Conservation (phyloP, 2,888 invertebrate species). For the Philereme transversata region DNA sequence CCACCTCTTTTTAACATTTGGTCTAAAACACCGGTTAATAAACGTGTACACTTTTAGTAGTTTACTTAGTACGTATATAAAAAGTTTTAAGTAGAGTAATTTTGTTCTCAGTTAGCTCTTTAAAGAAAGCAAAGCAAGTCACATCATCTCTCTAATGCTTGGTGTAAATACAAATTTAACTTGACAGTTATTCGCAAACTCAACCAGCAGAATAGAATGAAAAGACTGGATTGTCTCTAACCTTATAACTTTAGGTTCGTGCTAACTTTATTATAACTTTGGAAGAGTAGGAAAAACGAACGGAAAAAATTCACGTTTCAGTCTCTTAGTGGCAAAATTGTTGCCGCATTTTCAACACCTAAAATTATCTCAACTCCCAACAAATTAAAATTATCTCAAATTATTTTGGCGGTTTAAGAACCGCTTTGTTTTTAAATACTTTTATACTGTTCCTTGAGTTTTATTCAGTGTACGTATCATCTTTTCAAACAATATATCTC, state of each 20-base stretch:
- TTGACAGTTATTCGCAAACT: conserved; percentile 37
- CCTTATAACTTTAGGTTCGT: conserved; percentile 48
- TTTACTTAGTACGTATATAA: too few relatives aligned
- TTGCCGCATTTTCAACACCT: conserved; percentile 30
- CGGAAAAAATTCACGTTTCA: conserved; percentile 33
- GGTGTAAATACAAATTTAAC: conserved; percentile 26
- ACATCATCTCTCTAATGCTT: not conserved
- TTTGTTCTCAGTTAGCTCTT: too few relatives aligned
- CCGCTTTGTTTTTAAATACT: too few relatives aligned
- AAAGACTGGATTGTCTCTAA: conserved; percentile 41
- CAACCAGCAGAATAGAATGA: conserved; percentile 41
- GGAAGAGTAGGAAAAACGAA: conserved; percentile 40
- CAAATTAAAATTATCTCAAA: too few relatives aligned
- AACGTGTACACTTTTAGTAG: too few relatives aligned
- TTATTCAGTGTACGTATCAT: too few relatives aligned
- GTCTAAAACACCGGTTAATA: too few relatives aligned
- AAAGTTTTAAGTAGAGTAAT: too few relatives aligned
- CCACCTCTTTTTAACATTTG: too few relatives aligned
- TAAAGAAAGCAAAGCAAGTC: not conserved
- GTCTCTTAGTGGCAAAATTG: conserved; percentile 34
- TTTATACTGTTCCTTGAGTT: too few relatives aligned
- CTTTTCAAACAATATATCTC: too few relatives aligned
- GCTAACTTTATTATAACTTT: conserved; percentile 46
- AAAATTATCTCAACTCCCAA: conserved; percentile 22
- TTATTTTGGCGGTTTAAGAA: conserved; percentile 5